Evolutionary conservation across 1,140 invertebrate genomes (phyloP).

Genomic region (Pseudoatta argentina): DNA sequence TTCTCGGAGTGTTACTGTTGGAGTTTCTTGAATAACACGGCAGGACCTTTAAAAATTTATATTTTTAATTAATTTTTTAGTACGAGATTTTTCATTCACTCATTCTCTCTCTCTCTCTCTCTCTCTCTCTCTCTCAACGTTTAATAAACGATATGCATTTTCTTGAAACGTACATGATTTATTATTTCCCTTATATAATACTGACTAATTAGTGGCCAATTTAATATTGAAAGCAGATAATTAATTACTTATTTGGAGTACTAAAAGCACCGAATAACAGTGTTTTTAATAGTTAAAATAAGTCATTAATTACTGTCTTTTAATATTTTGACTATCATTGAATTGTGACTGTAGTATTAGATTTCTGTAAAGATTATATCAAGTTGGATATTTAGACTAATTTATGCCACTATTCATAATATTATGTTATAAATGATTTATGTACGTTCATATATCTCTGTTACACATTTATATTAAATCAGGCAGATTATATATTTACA

Average conservation of each 20-base stretch:
- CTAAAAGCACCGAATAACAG: too few relatives aligned
- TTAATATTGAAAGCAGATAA: too few relatives aligned
- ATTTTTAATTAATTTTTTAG: neutral
- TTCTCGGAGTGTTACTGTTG: conserved; percentile 47
- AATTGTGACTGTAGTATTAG: too few relatives aligned
- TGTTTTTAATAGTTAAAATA: too few relatives aligned
- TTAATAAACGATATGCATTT: neutral
- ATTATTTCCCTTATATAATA: neutral
- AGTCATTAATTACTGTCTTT: too few relatives aligned
- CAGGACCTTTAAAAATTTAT: conserved; percentile 88
- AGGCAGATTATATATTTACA: neutral
- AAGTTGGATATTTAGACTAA: neutral
- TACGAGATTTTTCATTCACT: neutral
- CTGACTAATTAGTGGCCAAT: too few relatives aligned
- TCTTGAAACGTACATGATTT: neutral
- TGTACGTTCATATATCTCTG: too few relatives aligned
- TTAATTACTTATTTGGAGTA: too few relatives aligned
- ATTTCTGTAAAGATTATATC: neutral
- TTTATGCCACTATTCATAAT: neutral
- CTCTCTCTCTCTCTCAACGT: neutral
- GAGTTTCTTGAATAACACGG: conserved; percentile 88
- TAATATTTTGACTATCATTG: too few relatives aligned
- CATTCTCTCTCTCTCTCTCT: too few relatives aligned
- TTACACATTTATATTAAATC: neutral
- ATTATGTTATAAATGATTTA: too few relatives aligned